Percentiles rank a stretch among this genome's conserved stretches.
Conservation (phyloP, 2,113 vertebrate species). For the Rallus limicola region DNA sequence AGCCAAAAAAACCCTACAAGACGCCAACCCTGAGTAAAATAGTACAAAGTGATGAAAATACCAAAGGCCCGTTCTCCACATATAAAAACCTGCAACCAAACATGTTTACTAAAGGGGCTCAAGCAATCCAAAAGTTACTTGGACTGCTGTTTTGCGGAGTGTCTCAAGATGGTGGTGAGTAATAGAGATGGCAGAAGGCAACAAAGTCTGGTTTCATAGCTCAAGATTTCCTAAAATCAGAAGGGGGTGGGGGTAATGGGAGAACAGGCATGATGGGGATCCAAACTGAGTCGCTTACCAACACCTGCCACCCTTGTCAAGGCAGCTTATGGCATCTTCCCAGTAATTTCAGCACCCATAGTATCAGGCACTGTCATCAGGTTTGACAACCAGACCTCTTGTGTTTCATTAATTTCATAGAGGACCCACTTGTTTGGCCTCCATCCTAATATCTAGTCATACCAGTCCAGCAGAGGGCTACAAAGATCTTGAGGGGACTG, state of each 20-base stretch:
- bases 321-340: background rate
- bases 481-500: no score
- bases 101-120: background rate
- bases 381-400: background rate
- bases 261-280: background rate
- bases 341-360: background rate
- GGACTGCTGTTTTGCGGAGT: rapidly evolving
- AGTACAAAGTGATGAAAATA: background rate
- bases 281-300: background rate
- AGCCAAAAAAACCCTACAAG: background rate
- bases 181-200: background rate
- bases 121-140: background rate
- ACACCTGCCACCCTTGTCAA: background rate
- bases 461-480: no score
- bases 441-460: background rate
- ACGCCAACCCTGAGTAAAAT: background rate
- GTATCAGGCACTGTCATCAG: background rate
- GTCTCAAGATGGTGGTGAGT: background rate
- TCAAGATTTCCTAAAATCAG: background rate
- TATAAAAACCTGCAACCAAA: background rate
- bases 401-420: background rate
- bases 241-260: rapidly evolving
- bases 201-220: background rate
- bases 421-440: background rate
- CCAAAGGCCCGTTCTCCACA: background rate